Conservation (phyloP, 2,797 vertebrate species). For the Pipistrellus pygmaeus region DNA sequence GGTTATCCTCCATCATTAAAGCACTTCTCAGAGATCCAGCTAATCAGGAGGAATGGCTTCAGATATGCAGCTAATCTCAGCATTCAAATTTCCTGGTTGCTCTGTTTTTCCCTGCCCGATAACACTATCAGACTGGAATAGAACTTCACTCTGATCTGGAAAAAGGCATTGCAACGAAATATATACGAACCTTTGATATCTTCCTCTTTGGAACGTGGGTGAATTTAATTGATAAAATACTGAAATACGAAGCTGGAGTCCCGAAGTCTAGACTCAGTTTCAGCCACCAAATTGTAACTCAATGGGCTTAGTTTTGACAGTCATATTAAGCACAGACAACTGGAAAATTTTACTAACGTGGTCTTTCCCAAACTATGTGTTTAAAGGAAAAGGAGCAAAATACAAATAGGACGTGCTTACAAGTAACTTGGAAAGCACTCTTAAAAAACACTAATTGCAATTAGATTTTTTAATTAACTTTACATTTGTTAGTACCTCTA, state of each 20-base stretch:
- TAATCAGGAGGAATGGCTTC: conserved; percentile 35
- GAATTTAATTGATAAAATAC: conserved; percentile 66
- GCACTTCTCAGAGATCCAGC: conserved; percentile 17
- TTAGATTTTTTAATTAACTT: not conserved
- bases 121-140: conserved; percentile 67
- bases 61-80: conserved; percentile 44
- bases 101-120: conserved; percentile 71
- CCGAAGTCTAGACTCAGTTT: conserved; percentile 64
- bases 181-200: conserved; percentile 61
- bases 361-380: not conserved
- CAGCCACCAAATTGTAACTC: not conserved
- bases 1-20: not conserved
- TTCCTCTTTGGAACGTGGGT: conserved; percentile 20
- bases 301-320: not conserved
- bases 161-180: not conserved
- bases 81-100: conserved; percentile 64
- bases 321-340: not conserved
- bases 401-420: not conserved
- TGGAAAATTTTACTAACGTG: not conserved
- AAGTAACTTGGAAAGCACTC: not conserved
- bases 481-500: not conserved
- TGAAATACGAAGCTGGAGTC: conserved; percentile 57
- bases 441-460: not conserved
- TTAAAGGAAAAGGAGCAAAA: not conserved
- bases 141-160: conserved; percentile 68